A percentile compares a stretch with the other conserved stretches of the same genome.
Conservation (phyloP, 2,888 invertebrate genomes). For the Cybosia mesomella region DNA sequence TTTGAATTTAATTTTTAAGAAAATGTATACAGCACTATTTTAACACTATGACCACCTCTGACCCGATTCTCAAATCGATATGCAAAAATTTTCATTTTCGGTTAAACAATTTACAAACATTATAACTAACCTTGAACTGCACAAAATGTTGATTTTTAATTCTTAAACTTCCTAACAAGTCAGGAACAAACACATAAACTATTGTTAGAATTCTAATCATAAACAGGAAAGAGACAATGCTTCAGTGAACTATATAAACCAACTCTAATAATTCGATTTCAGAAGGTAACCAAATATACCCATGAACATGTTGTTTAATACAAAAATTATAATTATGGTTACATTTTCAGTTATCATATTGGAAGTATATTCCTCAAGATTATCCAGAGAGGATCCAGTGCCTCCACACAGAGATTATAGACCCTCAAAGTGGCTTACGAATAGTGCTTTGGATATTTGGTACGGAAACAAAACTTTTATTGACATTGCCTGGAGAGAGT, state of each 20-base stretch:
- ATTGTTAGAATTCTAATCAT: not conserved
- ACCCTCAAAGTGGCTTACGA: slow-evolving; percentile 22
- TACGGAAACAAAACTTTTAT: slow-evolving; percentile 25
- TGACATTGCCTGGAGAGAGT: slow-evolving; percentile 20
- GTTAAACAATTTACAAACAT: not conserved
- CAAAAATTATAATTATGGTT: not conserved
- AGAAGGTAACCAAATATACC: not conserved
- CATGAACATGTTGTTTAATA: slow-evolving; percentile 3
- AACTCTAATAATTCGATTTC: not conserved
- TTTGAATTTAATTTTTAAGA: not conserved
- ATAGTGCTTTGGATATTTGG: slow-evolving; percentile 29
- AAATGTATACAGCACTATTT: not conserved
- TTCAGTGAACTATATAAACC: slow-evolving; percentile 5
- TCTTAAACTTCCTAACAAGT: slow-evolving; percentile 8
- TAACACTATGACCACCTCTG: not conserved
- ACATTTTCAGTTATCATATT: not conserved
- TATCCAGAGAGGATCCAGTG: not conserved
- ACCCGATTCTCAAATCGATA: not conserved
- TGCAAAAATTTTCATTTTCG: not conserved
- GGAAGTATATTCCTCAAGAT: not conserved
- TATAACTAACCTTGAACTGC: slow-evolving; percentile 12
- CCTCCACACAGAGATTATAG: slow-evolving; percentile 21
- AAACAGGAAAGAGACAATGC: slow-evolving; percentile 14
- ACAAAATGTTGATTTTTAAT: slow-evolving; percentile 6
- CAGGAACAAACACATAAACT: slow-evolving; percentile 16